Evolutionary conservation across 37 sponge, comb jelly and placozoan genomes (phyloP).

Genomic region (Tethya wilhelma): DNA sequence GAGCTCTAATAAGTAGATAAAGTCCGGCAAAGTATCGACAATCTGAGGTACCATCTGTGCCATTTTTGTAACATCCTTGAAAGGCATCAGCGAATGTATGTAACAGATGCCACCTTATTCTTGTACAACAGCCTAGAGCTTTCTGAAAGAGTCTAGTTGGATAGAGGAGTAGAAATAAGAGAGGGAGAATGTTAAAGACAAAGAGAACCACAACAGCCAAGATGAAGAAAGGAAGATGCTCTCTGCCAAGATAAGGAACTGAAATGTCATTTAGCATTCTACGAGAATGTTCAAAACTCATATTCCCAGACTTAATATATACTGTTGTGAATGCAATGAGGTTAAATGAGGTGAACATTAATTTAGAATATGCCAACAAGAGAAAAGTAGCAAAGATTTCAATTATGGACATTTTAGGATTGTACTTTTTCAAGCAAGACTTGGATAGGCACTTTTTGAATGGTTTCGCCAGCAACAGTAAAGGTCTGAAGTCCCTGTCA

Average conservation of each 20-base stretch:
- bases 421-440: no score
- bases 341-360: neutral
- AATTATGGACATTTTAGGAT: no score
- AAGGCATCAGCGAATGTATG: neutral
- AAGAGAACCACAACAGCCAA: neutral
- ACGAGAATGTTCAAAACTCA: neutral
- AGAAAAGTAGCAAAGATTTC: slow-evolving; percentile 32
- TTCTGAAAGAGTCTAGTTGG: slow-evolving; percentile 10
- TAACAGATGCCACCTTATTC: neutral
- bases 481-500: slow-evolving; percentile 1
- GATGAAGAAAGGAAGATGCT: neutral
- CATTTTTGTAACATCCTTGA: slow-evolving; percentile 33
- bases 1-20: slow-evolving; percentile 1
- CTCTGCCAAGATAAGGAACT: neutral
- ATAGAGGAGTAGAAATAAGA: slow-evolving; percentile 1
- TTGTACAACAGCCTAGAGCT: neutral
- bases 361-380: slow-evolving; percentile 8
- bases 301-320: no score
- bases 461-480: slow-evolving; percentile 14
- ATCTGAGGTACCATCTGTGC: slow-evolving; percentile 18
- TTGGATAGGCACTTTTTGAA: no score
- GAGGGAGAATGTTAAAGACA: neutral
- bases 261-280: neutral
- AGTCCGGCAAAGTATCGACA: slow-evolving; percentile 28
- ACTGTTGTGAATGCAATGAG: neutral